Evolutionary conservation across 2,888 invertebrate genomes (phyloP), one percentile per base, ranked within the genome.

Genomic region (Slavum lentiscoides): DNA sequence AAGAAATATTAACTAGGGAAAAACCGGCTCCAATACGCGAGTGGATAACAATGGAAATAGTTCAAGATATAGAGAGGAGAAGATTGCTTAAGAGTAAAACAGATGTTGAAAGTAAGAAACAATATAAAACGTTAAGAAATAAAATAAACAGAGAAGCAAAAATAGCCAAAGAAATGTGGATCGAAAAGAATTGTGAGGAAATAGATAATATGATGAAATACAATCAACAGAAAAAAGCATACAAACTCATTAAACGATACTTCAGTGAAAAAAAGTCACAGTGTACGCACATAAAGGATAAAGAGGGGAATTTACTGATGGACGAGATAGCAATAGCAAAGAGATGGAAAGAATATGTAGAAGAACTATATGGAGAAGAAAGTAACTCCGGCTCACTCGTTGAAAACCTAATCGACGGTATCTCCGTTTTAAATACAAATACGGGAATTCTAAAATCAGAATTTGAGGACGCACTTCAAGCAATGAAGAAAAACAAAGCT

Each of bases 331-430:
- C 61, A 19, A 75, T 75, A 62, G 75, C 66, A 43, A 75, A 66
- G 53, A 75, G 75, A 75, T 66, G 75, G 75, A 66, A 75, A 66
- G 19, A 66, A 75, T 75, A 75, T 19, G 55, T 75, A 64, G 75
- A 75, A 75, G 55, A 75, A 43, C 75, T 75, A 64, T 75, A 75
- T 13, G 39, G 68, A 55, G 59, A 59, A 62, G 73, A 73, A 49
- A 49, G 61, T 61, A 62, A 73, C 21, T 43, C 21, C 43, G 43
- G 61, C 21, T n/a, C 39, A 61, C 62, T 61, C 59, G 68, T 59
- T 69, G 69, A 69, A 69, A 68, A 67, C 53, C 43, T 8, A 62
- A 49, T 39, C 43, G 43, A 73, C 61, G 73, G 62, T 61, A 61
- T 61, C 62, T 62, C 62, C 43, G 21, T 43, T 68, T 68, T 15